A percentile compares a stretch with the other conserved stretches of the same genome.
Evolutionary conservation across 2,888 invertebrate genomes (phyloP).

Genomic region (Atethmia centrago): DNA sequence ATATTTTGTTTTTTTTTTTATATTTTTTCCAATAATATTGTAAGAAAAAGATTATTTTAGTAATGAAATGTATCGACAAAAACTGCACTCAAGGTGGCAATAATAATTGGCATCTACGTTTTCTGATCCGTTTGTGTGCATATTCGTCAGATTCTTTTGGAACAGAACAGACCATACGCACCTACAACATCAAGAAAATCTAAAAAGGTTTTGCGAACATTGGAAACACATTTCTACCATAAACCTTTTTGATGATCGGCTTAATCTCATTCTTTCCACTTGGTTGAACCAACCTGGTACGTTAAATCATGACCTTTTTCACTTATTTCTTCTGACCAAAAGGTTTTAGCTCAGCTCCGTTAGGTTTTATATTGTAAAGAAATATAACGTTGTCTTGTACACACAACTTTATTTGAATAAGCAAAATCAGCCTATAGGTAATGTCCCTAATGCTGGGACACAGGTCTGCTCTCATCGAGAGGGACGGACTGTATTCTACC

Average conservation of each 20-base stretch:
- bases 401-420: neutral
- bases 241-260: slow-evolving; percentile 33
- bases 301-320: slow-evolving; percentile 11
- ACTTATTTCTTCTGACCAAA: neutral
- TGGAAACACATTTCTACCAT: slow-evolving; percentile 20
- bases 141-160: neutral
- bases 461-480: no score
- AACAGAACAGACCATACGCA: neutral
- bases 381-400: neutral
- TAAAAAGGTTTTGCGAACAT: slow-evolving; percentile 14
- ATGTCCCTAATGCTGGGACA: no score
- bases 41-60: no score
- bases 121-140: neutral
- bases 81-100: neutral
- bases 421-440: no score
- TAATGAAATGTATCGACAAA: no score
- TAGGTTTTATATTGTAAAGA: neutral
- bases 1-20: no score
- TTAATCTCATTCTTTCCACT: neutral
- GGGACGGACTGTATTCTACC: no score
- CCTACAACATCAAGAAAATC: neutral
- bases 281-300: neutral
- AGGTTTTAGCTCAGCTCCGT: neutral
- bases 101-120: neutral
- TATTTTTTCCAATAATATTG: no score